Conservation (phyloP, 2,113 vertebrate species). For the Dipodomys ordii region DNA sequence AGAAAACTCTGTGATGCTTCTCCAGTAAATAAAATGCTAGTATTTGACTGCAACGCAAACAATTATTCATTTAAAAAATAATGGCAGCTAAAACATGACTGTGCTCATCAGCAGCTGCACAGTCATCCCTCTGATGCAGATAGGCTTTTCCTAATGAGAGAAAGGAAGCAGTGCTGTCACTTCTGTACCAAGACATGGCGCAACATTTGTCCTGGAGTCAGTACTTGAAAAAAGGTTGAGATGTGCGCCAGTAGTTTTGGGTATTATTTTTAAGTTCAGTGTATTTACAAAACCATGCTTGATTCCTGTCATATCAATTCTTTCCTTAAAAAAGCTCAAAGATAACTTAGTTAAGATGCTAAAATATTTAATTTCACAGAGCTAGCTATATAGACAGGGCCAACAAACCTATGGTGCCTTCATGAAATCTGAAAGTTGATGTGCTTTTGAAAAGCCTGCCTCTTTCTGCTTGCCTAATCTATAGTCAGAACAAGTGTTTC, state of each 20-base stretch:
- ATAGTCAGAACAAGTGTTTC: conserved; percentile 83
- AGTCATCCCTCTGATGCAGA: not conserved
- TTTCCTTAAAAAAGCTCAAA: conserved; percentile 61
- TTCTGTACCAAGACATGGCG: too few species aligned
- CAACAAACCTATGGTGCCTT: conserved; percentile 76
- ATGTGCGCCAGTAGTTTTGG: not conserved
- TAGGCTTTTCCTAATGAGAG: not conserved
- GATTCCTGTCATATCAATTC: conserved; percentile 37
- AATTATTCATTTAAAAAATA: conserved; percentile 13
- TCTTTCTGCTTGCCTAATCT: conserved; percentile 85
- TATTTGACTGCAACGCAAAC: not conserved
- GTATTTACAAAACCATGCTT: conserved; percentile 35
- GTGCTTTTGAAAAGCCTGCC: conserved; percentile 81
- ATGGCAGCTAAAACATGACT: not conserved
- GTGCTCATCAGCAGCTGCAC: not conserved
- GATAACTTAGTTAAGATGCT: conserved; percentile 74
- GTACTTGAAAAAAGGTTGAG: not conserved
- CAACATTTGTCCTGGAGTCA: not conserved
- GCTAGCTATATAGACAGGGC: conserved; percentile 60
- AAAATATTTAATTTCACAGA: conserved; percentile 76
- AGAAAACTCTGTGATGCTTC: not conserved
- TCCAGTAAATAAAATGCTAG: not conserved
- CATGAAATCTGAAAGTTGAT: conserved; percentile 75
- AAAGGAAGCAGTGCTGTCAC: not conserved
- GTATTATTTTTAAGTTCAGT: conserved; percentile 39